phyloP scores from a whole-genome alignment of 92 coral and sea anemone species.

The Bergia puertoricense region DNA sequence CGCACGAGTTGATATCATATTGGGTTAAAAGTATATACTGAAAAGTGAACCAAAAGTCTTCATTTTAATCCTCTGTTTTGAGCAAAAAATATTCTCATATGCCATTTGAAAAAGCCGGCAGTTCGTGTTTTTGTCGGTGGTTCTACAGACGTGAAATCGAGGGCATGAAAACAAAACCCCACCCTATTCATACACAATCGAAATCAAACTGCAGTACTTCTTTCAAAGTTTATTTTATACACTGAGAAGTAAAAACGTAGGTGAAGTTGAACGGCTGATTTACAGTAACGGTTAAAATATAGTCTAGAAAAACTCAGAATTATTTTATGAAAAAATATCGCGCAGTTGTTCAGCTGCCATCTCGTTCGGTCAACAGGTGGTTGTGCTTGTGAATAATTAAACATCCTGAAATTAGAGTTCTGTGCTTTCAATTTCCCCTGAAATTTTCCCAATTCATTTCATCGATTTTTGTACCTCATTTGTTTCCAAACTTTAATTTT shows the following conservation, averaged over 20 bases:
- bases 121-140: conserved; percentile 8
- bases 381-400: conserved; percentile 42
- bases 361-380: conserved; percentile 41
- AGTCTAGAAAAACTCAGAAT: background rate
- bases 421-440: conserved; percentile 22
- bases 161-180: conserved; percentile 67
- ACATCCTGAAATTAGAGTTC: conserved; percentile 41
- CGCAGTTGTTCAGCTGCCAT: conserved; percentile 42
- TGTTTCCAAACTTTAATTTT: background rate
- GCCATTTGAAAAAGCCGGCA: conserved; percentile 41
- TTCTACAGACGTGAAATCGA: conserved; percentile 44
- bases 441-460: background rate
- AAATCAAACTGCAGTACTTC: background rate
- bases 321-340: conserved; percentile 1
- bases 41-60: background rate
- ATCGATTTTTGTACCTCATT: background rate
- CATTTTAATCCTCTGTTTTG: conserved; percentile 10
- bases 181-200: conserved; percentile 34
- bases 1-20: background rate
- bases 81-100: background rate
- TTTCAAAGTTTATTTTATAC: background rate
- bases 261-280: background rate
- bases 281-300: background rate
- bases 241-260: background rate
- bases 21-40: background rate